phyloP scores from a whole-genome alignment of 2,888 invertebrate species.

The Polydesmus complanatus region DNA sequence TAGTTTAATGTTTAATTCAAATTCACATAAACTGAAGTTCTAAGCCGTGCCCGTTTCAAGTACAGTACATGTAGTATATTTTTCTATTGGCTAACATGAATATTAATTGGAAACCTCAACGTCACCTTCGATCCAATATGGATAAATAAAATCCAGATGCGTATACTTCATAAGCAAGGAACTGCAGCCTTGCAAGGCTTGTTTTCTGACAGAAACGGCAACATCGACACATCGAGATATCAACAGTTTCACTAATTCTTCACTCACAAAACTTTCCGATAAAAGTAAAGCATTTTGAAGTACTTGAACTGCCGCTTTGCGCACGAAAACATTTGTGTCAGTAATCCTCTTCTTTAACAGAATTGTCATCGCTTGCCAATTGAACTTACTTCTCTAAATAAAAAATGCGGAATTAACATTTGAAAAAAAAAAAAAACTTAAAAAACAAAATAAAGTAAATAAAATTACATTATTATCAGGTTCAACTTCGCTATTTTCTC shows the following conservation, averaged over 20 bases:
- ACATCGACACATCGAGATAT: slow-evolving; percentile 37
- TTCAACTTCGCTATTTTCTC: too few relatives aligned
- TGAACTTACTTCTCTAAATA: neutral
- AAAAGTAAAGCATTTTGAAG: slow-evolving; percentile 32
- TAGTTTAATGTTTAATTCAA: too few relatives aligned
- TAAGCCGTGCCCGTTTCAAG: too few relatives aligned
- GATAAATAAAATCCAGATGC: slow-evolving; percentile 30
- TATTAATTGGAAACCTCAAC: neutral
- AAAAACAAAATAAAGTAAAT: too few relatives aligned
- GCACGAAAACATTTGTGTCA: slow-evolving; percentile 43
- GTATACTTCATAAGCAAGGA: slow-evolving; percentile 37
- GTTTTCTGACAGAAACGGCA: slow-evolving; percentile 39
- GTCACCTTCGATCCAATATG: slow-evolving; percentile 32
- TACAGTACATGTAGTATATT: too few relatives aligned
- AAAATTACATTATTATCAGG: too few relatives aligned
- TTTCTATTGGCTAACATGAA: neutral
- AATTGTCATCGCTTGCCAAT: slow-evolving; percentile 23
- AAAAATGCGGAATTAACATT: too few relatives aligned
- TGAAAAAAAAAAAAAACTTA: too few relatives aligned
- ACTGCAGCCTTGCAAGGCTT: slow-evolving; percentile 39
- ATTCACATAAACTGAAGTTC: too few relatives aligned
- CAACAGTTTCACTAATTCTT: slow-evolving; percentile 24
- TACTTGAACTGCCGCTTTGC: slow-evolving; percentile 37
- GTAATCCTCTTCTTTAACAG: slow-evolving; percentile 35
- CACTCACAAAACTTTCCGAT: slow-evolving; percentile 22